Conservation (phyloP, 2,113 vertebrate genomes). For the Monarcha castaneiventris region DNA sequence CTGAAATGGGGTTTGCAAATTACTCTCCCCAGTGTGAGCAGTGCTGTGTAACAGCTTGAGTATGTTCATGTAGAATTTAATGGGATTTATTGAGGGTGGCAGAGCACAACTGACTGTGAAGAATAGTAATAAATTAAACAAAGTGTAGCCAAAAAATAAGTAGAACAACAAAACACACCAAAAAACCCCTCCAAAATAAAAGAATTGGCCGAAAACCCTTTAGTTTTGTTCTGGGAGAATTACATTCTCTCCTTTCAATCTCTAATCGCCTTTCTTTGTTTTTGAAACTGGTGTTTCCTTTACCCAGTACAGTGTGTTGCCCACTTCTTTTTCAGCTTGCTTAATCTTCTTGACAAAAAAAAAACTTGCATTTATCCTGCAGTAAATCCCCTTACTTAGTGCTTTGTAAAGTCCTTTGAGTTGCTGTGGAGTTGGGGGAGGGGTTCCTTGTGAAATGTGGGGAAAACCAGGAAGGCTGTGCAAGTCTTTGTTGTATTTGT, state of each 20-base stretch:
- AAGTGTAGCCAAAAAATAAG: not conserved
- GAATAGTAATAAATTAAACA: not conserved
- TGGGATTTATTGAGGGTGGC: not conserved
- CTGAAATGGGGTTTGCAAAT: not conserved
- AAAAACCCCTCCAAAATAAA: not conserved
- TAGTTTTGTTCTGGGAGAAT: not conserved
- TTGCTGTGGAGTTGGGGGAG: not conserved
- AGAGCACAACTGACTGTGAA: not conserved
- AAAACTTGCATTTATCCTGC: constrained; percentile 21
- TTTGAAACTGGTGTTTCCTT: not conserved
- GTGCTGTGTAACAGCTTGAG: not conserved
- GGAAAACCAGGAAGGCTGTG: not conserved
- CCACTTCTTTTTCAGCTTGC: not conserved
- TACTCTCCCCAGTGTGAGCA: not conserved
- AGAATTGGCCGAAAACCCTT: not conserved
- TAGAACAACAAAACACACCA: not conserved
- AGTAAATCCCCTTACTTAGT: constrained; percentile 14
- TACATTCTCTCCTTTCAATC: not conserved
- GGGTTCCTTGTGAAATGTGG: not conserved
- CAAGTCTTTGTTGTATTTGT: not conserved
- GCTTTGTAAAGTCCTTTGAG: constrained; percentile 6
- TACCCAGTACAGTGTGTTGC: not conserved
- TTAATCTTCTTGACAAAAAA: constrained; percentile 29
- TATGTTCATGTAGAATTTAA: not conserved
- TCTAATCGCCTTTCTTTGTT: not conserved